A percentile compares a stretch with the other conserved stretches of the same genome.
Evolutionary conservation across 2,113 vertebrate genomes (phyloP).

Genomic region (Pavo muticus): DNA sequence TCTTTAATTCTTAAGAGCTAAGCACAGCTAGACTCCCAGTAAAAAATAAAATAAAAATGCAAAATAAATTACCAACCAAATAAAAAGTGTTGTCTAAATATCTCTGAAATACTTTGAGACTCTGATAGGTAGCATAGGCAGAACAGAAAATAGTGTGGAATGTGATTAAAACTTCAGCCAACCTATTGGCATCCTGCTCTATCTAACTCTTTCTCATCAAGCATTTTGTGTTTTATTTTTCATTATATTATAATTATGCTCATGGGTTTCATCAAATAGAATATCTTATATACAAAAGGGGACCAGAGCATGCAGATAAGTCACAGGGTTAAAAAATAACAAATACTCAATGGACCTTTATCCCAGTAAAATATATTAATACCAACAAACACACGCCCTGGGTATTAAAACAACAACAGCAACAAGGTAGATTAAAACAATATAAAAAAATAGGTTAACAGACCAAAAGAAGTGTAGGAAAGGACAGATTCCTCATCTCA

Average conservation of each 20-base stretch:
- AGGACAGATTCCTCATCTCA: neutral
- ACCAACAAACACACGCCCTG: neutral
- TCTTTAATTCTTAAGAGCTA: neutral
- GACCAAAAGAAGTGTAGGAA: neutral
- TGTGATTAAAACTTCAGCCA: neutral
- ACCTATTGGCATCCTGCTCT: neutral
- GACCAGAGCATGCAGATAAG: neutral
- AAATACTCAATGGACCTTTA: neutral
- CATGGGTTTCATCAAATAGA: neutral
- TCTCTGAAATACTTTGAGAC: neutral
- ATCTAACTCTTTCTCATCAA: neutral
- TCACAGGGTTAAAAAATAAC: neutral
- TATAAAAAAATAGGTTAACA: neutral
- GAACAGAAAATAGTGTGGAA: neutral
- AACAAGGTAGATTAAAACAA: neutral
- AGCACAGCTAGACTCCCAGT: neutral
- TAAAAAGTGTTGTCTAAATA: neutral
- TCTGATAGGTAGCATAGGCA: neutral
- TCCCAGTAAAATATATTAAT: neutral
- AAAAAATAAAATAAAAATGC: neutral
- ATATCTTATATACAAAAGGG: neutral
- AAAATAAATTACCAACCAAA: neutral
- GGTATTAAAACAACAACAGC: neutral
- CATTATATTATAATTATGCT: neutral
- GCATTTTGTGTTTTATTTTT: neutral